Evolutionary conservation across 1,140 invertebrate species (phyloP), one percentile per base, ranked within the genome.

Genomic region (Copidosoma floridanum): DNA sequence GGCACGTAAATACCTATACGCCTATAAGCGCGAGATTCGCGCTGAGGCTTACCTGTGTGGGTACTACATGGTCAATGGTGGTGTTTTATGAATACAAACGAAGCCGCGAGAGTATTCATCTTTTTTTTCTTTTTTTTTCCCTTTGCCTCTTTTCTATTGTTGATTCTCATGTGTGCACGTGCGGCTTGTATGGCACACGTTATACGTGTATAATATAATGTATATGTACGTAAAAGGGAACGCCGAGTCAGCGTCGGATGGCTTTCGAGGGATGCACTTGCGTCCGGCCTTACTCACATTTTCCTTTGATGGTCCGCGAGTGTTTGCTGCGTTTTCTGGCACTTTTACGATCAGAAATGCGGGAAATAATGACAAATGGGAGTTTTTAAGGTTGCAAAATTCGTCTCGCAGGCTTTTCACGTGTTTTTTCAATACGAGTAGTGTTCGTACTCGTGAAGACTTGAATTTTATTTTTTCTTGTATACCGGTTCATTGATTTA

Each of bases 21-120:
- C n/a, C n/a, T n/a, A n/a, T n/a, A n/a, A n/a, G n/a, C n/a, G n/a
- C 6, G 14, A 57, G 23, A 60, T 60, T 60, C 50, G 57, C 57
- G 24, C 43, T 7, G 27, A 51, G 16, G 7, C 27, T 16, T n/a
- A n/a, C n/a, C n/a, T n/a, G n/a, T n/a, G n/a, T n/a, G n/a, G n/a
- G n/a, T n/a, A n/a, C n/a, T n/a, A n/a, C 26, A 26, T 37, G 48
- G 40, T 59, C 41, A 46, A 41, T 50, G 27, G 46, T 46, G 35
- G 27, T 51, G 27, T n/a, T n/a, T n/a, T n/a, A n/a, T n/a, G n/a
- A n/a, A n/a, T 43, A 46, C 41, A 52, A 53, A 53, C 40, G 48
- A 12, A 27, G 41, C 50, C 47, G 56, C 37, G 6, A 7, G 46
- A 18, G n/a, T 43, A 21, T 41, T 7, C 16, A 11, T 20, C 24